Conservation (phyloP, 2,113 vertebrate species). For the Colinus virginianus region DNA sequence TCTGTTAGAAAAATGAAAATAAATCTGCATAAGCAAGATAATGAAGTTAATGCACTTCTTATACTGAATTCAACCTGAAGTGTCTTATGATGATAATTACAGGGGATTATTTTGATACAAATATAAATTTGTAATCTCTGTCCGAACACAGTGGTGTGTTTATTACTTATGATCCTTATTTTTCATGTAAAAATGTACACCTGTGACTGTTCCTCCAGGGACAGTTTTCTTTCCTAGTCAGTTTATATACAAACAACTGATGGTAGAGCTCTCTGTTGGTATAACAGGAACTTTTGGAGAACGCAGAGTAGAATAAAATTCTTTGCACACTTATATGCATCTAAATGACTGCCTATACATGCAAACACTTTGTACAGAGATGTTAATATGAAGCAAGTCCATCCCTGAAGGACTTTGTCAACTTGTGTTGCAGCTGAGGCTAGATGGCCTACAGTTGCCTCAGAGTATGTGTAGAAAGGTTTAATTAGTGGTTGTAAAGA, state of each 20-base stretch:
- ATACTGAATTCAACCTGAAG: background rate
- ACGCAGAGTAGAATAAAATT: background rate
- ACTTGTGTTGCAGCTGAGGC: background rate
- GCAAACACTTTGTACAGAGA: too few relatives aligned
- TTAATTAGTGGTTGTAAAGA: background rate
- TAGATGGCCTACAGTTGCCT: background rate
- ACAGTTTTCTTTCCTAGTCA: constrained; percentile 1
- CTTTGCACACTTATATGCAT: background rate
- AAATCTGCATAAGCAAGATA: background rate
- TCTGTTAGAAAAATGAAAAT: background rate
- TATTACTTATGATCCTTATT: background rate
- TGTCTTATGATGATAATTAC: background rate
- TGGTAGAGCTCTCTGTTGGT: background rate
- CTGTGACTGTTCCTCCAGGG: background rate
- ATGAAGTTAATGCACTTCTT: background rate
- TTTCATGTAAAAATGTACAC: background rate
- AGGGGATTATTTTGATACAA: background rate
- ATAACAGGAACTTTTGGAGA: background rate
- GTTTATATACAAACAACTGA: background rate
- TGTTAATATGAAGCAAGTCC: background rate
- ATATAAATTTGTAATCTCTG: background rate
- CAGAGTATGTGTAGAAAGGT: background rate
- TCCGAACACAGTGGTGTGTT: background rate
- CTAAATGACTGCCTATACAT: too few relatives aligned
- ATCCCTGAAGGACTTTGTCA: background rate